Percentiles rank a stretch among this genome's conserved stretches.
These are phyloP conservation scores for Zaprionus bogoriensis DNA, from an alignment of 2,888 invertebrate species.

Conservation along the genomic window DNA sequence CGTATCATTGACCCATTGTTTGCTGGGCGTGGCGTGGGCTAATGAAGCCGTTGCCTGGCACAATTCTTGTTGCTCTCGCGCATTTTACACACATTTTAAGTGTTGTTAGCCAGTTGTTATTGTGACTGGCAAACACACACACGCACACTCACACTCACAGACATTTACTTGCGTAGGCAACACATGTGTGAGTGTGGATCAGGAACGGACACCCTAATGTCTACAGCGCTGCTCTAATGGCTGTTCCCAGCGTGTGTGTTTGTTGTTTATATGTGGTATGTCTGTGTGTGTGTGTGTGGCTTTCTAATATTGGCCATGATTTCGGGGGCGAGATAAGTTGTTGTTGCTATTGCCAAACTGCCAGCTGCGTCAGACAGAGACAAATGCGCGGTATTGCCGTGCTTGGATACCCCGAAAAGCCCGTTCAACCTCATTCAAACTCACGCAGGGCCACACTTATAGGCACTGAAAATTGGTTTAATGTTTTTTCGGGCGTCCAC, in stretches of 20 bases:
- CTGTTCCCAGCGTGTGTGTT: constrained; percentile 43
- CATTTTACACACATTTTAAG: constrained; percentile 75
- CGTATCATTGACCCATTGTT: constrained; percentile 1
- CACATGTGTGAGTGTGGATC: constrained; percentile 35
- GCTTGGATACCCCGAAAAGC: constrained; percentile 2
- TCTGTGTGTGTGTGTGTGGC: constrained; percentile 41
- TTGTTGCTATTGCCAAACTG: constrained; percentile 26
- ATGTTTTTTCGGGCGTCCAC: constrained; percentile 58
- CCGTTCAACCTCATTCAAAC: constrained; percentile 13
- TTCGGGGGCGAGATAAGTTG: constrained; percentile 56
- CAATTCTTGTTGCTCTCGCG: constrained; percentile 55
- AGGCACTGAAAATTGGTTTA: constrained; percentile 70
- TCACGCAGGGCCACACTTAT: constrained; percentile 35
- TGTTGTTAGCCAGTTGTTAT: constrained; percentile 71
- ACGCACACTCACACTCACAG: background rate
- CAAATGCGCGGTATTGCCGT: constrained; percentile 49
- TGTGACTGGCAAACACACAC: constrained; percentile 18
- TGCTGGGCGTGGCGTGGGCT: constrained; percentile 34
- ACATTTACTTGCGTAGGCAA: background rate
- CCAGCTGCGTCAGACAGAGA: constrained; percentile 67
- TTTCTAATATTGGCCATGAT: constrained; percentile 70
- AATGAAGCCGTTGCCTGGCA: constrained; percentile 54
- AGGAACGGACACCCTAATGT: constrained; percentile 63
- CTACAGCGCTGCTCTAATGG: constrained; percentile 67
- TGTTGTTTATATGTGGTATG: constrained; percentile 51